These are phyloP conservation scores for Leucosticte australis DNA, from an alignment of 2,113 vertebrate genomes.

Conservation along the genomic window DNA sequence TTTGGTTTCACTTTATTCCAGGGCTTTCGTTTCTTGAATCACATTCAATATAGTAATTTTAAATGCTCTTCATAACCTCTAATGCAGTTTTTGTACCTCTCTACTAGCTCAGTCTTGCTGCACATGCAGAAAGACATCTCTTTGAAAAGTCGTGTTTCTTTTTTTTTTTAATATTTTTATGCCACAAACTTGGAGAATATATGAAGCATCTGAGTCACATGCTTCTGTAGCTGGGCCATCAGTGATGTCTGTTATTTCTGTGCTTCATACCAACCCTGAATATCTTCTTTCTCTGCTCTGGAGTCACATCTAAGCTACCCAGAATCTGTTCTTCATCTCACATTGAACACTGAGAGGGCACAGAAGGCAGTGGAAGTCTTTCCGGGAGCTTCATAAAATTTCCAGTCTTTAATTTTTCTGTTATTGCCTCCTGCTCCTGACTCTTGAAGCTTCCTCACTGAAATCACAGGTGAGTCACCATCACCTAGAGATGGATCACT, in stretches of 20 bases:
- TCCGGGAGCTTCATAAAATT: neutral
- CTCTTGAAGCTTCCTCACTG: neutral
- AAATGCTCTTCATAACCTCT: neutral
- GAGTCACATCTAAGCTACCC: neutral
- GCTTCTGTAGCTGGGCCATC: accelerated
- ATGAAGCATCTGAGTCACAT: neutral
- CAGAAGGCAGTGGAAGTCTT: neutral
- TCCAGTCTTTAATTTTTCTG: neutral
- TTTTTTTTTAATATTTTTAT: neutral
- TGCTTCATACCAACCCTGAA: neutral
- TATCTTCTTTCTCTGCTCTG: neutral
- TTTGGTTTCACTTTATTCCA: neutral
- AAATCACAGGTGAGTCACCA: neutral
- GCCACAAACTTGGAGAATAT: neutral
- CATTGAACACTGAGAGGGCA: neutral
- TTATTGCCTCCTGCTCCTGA: neutral
- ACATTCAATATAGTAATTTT: neutral
- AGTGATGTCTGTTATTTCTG: neutral
- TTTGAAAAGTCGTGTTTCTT: neutral
- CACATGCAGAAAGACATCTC: neutral
- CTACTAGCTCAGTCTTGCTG: neutral
- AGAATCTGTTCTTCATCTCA: neutral
- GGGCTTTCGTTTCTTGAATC: neutral
- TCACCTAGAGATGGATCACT: neutral
- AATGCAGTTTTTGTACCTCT: neutral